Percentiles rank a stretch among this genome's conserved stretches.
Conservation (phyloP, 2,888 invertebrate genomes). For the Drosophila lacicola region DNA sequence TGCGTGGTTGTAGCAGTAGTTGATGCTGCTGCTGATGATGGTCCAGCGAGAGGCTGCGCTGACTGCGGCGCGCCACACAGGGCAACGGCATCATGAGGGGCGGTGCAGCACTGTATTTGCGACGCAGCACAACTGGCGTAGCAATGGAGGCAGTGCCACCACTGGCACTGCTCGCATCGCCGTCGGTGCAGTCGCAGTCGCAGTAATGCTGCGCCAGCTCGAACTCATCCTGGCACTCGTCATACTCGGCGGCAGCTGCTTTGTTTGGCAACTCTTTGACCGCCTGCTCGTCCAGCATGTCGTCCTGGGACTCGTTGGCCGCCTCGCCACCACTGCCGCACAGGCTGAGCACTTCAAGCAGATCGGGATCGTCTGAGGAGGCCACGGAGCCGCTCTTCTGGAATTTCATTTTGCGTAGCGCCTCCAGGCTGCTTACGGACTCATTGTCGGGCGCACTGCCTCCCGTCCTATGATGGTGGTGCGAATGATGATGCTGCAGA, state of each 20-base stretch:
- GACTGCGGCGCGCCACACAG: slow-evolving; percentile 70
- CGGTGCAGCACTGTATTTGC: slow-evolving; percentile 81
- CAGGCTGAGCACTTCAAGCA: slow-evolving; percentile 84
- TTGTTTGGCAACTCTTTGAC: slow-evolving; percentile 44
- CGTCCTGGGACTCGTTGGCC: slow-evolving; percentile 73
- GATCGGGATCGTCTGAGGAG: slow-evolving; percentile 84
- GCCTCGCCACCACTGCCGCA: slow-evolving; percentile 82
- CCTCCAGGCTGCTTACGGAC: slow-evolving; percentile 83
- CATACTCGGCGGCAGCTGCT: slow-evolving; percentile 47
- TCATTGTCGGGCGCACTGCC: slow-evolving; percentile 77
- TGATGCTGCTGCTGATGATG: slow-evolving; percentile 67
- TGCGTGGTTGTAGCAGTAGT: slow-evolving; percentile 64
- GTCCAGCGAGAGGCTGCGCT: slow-evolving; percentile 83
- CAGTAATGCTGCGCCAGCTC: slow-evolving; percentile 74
- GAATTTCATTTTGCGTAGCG: slow-evolving; percentile 83
- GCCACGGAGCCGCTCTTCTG: slow-evolving; percentile 83
- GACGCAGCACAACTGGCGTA: slow-evolving; percentile 81
- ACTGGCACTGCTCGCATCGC: slow-evolving; percentile 78
- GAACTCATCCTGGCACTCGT: slow-evolving; percentile 83
- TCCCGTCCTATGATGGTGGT: slow-evolving; percentile 57
- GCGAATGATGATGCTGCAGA: slow-evolving; percentile 67
- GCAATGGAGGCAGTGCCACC: slow-evolving; percentile 54
- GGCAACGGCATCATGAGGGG: slow-evolving; percentile 79
- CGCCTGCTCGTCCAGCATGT: slow-evolving; percentile 64
- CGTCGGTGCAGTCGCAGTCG: slow-evolving; percentile 82